Conservation (phyloP, 2,888 invertebrate genomes). For the Watsonalla binaria region DNA sequence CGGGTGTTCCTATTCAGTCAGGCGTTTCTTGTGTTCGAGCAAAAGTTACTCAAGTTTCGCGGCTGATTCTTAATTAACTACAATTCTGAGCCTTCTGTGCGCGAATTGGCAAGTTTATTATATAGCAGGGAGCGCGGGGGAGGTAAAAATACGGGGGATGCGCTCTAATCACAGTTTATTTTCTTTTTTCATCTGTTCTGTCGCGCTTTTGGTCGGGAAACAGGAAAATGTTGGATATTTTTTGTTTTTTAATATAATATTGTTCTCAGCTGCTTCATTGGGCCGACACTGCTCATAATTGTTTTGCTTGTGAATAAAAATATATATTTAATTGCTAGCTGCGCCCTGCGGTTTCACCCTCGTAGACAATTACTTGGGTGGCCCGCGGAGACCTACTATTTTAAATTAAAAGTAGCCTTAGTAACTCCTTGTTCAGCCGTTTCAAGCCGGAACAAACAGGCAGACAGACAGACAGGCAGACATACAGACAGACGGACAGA, state of each 20-base stretch:
- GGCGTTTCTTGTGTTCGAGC: slow-evolving; percentile 25
- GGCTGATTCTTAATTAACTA: slow-evolving; percentile 39
- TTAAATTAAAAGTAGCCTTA: too few species aligned
- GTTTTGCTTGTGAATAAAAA: neutral
- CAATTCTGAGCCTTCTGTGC: slow-evolving; percentile 6
- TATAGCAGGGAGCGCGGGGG: slow-evolving; percentile 28
- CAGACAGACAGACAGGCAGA: too few species aligned
- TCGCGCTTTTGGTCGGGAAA: neutral
- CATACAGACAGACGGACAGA: too few species aligned
- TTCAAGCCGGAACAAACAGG: too few species aligned
- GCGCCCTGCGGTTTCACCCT: too few species aligned
- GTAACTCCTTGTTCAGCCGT: too few species aligned
- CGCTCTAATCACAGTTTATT: slow-evolving; percentile 22
- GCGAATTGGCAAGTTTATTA: slow-evolving; percentile 47
- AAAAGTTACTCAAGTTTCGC: slow-evolving; percentile 19
- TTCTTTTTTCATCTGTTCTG: slow-evolving; percentile 3
- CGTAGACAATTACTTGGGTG: too few species aligned
- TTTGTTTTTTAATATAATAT: neutral
- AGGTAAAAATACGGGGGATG: slow-evolving; percentile 9
- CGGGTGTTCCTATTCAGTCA: slow-evolving; percentile 33
- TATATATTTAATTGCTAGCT: too few species aligned
- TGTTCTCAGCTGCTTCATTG: neutral
- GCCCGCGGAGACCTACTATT: too few species aligned
- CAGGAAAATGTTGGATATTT: neutral
- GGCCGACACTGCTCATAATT: neutral